Percentiles rank a stretch among this genome's conserved stretches.
Conservation (phyloP, 2,888 invertebrate species). For the Pseudoips prasinana region DNA sequence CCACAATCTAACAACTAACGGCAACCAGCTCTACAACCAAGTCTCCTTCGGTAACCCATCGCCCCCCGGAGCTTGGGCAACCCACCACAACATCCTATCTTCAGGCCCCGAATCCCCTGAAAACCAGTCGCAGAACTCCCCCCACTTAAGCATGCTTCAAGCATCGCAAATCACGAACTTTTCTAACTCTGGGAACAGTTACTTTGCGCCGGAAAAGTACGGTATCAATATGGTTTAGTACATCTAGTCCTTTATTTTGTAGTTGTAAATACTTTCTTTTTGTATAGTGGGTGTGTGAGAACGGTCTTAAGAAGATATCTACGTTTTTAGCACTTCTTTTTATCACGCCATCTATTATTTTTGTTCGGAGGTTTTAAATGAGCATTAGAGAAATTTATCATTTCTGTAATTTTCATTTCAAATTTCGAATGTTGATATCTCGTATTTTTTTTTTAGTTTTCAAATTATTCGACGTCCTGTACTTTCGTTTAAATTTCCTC, state of each 20-base stretch:
- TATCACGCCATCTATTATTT: neutral
- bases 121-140: constrained; percentile 69
- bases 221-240: constrained; percentile 81
- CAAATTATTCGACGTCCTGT: constrained; percentile 8
- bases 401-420: constrained; percentile 8
- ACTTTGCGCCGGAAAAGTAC: constrained; percentile 78
- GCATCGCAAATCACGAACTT: constrained; percentile 78
- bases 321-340: constrained; percentile 22
- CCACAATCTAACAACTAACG: constrained; percentile 70
- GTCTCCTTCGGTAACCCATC: constrained; percentile 77
- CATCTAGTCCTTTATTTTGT: constrained; percentile 55
- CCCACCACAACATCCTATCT: constrained; percentile 73
- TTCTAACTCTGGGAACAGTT: constrained; percentile 74
- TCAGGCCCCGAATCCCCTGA: constrained; percentile 73
- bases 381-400: too few species aligned
- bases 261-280: constrained; percentile 40
- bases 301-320: constrained; percentile 22
- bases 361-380: too few species aligned
- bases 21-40: constrained; percentile 77
- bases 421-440: constrained; percentile 1
- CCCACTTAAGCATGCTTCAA: constrained; percentile 75
- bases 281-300: constrained; percentile 35
- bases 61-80: constrained; percentile 70
- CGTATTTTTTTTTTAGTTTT: constrained; percentile 38
- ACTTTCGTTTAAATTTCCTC: too few species aligned